Evolutionary conservation across 2,113 vertebrate genomes (phyloP).

Genomic region (Thamnophis sirtalis): DNA sequence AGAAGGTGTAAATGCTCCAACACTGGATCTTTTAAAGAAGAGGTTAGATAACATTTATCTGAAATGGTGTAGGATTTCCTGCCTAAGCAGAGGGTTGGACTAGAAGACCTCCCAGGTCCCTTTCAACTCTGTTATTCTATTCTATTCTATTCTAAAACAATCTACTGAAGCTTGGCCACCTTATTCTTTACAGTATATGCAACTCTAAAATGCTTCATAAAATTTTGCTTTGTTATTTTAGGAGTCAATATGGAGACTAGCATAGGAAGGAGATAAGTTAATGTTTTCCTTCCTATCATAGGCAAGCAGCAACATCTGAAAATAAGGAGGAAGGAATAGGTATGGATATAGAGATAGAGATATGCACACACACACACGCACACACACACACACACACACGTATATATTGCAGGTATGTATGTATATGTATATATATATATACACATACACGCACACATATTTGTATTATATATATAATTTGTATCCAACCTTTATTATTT

Average conservation of each 20-base stretch:
- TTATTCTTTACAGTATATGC: not conserved
- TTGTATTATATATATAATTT: not conserved
- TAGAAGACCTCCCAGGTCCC: too few species aligned
- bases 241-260: not conserved
- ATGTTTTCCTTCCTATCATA: not conserved
- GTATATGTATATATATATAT: not conserved
- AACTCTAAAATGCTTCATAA: not conserved
- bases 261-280: not conserved
- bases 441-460: too few species aligned
- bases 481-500: not conserved
- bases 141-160: not conserved
- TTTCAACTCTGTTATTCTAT: too few species aligned
- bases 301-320: not conserved
- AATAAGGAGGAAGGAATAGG: not conserved
- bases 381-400: too few species aligned
- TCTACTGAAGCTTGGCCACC: not conserved
- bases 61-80: too few species aligned
- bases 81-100: too few species aligned
- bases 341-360: not conserved
- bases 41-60: too few species aligned
- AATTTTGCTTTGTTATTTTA: not conserved
- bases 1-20: too few species aligned
- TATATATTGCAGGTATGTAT: not conserved
- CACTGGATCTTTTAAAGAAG: too few species aligned
- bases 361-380: not conserved